Conservation (phyloP, 2,113 vertebrate genomes). For the Mesocricetus auratus region DNA sequence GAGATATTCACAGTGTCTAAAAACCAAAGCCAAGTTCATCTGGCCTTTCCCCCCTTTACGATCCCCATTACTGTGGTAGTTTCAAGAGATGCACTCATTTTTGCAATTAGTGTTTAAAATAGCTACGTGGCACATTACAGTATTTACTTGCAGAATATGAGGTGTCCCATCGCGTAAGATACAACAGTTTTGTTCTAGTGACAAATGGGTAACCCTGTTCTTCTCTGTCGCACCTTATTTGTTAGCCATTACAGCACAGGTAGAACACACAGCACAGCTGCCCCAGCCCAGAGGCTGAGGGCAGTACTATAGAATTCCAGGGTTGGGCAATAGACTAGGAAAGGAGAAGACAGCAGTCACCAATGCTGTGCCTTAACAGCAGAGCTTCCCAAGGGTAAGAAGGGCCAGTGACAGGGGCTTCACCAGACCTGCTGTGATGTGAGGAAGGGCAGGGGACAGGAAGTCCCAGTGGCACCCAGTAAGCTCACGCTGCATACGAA, state of each 20-base stretch:
- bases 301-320: neutral
- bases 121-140: neutral
- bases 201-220: neutral
- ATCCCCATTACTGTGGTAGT: slow-evolving; percentile 36
- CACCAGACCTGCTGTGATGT: neutral
- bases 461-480: neutral
- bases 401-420: neutral
- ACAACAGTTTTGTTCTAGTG: neutral
- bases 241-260: neutral
- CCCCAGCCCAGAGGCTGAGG: neutral
- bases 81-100: neutral
- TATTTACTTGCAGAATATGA: slow-evolving; percentile 34
- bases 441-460: neutral
- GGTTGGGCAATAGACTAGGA: neutral
- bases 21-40: slow-evolving; percentile 60
- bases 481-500: neutral
- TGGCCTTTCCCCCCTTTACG: slow-evolving; percentile 14
- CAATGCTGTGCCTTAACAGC: neutral
- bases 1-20: slow-evolving; percentile 22
- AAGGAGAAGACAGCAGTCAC: neutral
- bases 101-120: slow-evolving; percentile 61
- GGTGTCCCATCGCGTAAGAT: neutral
- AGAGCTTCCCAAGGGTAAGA: neutral
- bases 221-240: neutral
- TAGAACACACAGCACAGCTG: neutral